Evolutionary conservation across 1,140 invertebrate species (phyloP).

Genomic region (Temnothorax curvispinosus): DNA sequence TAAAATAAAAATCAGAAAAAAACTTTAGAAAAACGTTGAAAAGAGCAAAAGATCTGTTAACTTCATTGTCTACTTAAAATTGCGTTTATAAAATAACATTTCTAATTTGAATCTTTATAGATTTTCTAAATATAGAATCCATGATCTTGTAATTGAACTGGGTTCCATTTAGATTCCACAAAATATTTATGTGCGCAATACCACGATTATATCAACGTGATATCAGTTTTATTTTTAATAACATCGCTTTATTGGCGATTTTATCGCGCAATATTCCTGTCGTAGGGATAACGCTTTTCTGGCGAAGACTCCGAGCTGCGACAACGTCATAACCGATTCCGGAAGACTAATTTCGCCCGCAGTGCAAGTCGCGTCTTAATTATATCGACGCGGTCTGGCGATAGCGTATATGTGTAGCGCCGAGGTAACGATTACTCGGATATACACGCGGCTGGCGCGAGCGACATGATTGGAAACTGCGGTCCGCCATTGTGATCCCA

Average conservation of each 20-base stretch:
- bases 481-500: constrained; percentile 83
- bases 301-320: neutral
- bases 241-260: neutral
- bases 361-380: constrained; percentile 77
- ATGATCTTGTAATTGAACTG: neutral
- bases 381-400: constrained; percentile 73
- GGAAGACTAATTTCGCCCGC: constrained; percentile 67
- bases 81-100: neutral
- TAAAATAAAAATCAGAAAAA: neutral
- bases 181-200: neutral
- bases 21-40: neutral
- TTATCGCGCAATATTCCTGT: neutral
- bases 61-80: neutral
- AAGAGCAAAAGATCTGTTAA: neutral
- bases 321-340: constrained; percentile 28
- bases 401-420: constrained; percentile 31
- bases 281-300: neutral
- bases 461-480: constrained; percentile 83
- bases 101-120: neutral
- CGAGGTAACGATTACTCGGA: constrained; percentile 77
- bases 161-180: neutral
- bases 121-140: neutral
- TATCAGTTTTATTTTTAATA: neutral
- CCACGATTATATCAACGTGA: neutral
- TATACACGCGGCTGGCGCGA: constrained; percentile 66